phyloP scores from a whole-genome alignment of 64 coral and sea anemone species.

The Cladopsammia gracilis region DNA sequence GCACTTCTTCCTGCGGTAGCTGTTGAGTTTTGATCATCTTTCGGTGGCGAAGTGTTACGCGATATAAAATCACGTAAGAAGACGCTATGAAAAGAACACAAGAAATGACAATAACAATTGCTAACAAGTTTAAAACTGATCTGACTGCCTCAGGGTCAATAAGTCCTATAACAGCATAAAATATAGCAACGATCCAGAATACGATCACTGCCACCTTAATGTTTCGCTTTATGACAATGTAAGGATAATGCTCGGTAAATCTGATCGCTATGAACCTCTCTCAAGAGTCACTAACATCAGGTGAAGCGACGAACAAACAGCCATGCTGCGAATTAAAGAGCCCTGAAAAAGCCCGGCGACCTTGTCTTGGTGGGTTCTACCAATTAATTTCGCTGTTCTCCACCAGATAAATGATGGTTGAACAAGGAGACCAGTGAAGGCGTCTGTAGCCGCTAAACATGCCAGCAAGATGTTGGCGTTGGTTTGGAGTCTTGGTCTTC shows the following conservation, averaged over 20 bases:
- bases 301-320: background rate
- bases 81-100: background rate
- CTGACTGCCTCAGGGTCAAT: background rate
- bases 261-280: background rate
- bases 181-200: background rate
- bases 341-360: background rate
- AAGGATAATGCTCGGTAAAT: background rate
- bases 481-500: background rate
- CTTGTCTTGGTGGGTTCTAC: background rate
- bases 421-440: background rate
- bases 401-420: background rate
- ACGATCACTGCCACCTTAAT: background rate
- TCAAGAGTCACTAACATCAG: background rate
- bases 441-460: background rate
- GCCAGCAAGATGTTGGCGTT: background rate
- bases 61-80: background rate
- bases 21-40: background rate
- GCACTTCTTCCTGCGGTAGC: too few species aligned
- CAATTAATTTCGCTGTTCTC: background rate
- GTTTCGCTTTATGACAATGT: background rate
- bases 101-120: background rate
- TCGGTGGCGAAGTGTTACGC: background rate
- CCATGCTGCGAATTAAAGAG: background rate
- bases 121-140: too few species aligned
- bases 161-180: background rate